phyloP scores from a whole-genome alignment of 2,888 invertebrate genomes.

The Hesperia comma region DNA sequence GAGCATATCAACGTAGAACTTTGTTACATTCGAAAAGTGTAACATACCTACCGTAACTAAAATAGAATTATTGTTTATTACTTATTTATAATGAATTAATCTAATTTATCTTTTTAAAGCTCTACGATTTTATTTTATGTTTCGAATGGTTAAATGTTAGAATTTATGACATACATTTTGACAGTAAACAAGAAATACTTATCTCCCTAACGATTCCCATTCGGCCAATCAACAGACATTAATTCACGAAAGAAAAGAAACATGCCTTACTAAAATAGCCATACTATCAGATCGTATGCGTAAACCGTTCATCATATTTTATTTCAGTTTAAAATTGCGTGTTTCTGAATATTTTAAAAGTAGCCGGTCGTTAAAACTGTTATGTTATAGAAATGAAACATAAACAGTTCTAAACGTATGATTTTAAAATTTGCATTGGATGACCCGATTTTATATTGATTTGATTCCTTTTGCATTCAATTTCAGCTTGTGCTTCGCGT shows the following conservation, averaged over 20 bases:
- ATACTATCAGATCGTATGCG: conserved; percentile 28
- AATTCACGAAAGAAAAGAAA: conserved; percentile 26
- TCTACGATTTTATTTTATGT: not conserved
- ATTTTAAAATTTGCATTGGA: too few species aligned
- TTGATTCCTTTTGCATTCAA: too few species aligned
- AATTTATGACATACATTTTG: conserved; percentile 5
- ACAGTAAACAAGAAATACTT: conserved; percentile 10
- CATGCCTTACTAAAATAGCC: conserved; percentile 18
- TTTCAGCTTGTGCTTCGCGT: too few species aligned
- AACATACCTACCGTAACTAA: too few species aligned
- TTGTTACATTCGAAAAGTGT: too few species aligned
- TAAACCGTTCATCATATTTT: conserved; percentile 26
- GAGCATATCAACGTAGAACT: too few species aligned
- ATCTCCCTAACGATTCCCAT: conserved; percentile 5
- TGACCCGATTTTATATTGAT: too few species aligned
- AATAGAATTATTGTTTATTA: not conserved
- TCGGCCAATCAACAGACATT: conserved; percentile 19
- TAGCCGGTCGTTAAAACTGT: conserved; percentile 17
- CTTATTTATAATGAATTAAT: not conserved
- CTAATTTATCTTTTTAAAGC: not conserved
- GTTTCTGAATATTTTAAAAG: conserved; percentile 28
- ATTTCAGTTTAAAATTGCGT: conserved; percentile 25
- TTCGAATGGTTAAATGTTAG: not conserved
- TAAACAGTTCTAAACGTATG: conserved; percentile 1
- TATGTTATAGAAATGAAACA: conserved; percentile 17